These are phyloP conservation scores for Rhinichthys klamathensis DNA, from an alignment of 2,113 vertebrate genomes.

Conservation along the genomic window DNA sequence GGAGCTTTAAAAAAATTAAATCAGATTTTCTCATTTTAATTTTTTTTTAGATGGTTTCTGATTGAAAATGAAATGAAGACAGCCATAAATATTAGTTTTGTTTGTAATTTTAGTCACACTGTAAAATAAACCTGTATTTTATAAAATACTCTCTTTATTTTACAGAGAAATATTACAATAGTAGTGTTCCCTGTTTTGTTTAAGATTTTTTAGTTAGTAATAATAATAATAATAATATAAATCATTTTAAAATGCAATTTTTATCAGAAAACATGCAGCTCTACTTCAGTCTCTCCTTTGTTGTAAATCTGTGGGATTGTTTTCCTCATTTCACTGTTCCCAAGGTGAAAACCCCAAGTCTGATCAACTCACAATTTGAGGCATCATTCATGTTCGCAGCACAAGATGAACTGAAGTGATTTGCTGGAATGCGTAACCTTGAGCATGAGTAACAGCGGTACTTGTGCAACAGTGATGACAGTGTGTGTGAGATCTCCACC, in stretches of 20 bases:
- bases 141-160: too few species aligned
- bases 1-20: too few species aligned
- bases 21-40: too few species aligned
- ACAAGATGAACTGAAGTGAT: background rate
- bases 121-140: background rate
- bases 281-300: background rate
- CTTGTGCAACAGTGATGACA: background rate
- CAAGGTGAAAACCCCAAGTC: background rate
- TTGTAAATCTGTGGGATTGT: background rate
- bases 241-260: background rate
- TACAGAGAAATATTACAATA: background rate
- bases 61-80: too few species aligned
- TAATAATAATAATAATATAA: background rate
- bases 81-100: background rate
- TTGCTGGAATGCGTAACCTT: background rate
- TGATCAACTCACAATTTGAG: background rate
- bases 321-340: background rate
- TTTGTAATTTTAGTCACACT: background rate
- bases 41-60: too few species aligned
- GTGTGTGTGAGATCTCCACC: constrained; percentile 42
- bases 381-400: background rate
- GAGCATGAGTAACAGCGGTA: background rate
- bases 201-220: background rate
- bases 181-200: background rate
- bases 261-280: background rate